These are phyloP conservation scores for Piezodorus guildinii DNA, from an alignment of 1,140 invertebrate species.

Conservation along the genomic window DNA sequence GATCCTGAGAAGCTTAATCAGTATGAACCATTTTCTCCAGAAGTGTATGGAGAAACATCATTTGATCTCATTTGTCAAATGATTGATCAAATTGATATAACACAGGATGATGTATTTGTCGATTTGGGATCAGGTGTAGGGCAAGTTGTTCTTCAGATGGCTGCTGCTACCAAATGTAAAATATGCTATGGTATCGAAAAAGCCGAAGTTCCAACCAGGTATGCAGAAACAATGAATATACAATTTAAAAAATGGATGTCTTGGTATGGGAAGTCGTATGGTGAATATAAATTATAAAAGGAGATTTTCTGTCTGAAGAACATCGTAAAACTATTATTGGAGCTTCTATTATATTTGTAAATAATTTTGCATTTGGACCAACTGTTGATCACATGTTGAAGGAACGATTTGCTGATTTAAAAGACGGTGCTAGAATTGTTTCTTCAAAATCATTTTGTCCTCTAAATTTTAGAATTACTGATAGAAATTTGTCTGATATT, in stretches of 20 bases:
- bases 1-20: constrained; percentile 95
- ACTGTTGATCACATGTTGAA: constrained; percentile 95
- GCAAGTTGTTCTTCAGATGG: constrained; percentile 95
- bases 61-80: constrained; percentile 94
- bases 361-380: constrained; percentile 97
- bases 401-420: constrained; percentile 87
- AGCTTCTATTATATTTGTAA: constrained; percentile 92
- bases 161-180: constrained; percentile 81
- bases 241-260: constrained; percentile 88
- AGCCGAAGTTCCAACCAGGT: constrained; percentile 87
- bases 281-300: constrained; percentile 85
- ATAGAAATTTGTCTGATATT: constrained; percentile 81
- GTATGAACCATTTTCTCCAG: constrained; percentile 95
- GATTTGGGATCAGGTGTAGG: constrained; percentile 96
- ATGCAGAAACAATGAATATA: constrained; percentile 84
- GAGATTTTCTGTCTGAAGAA: constrained; percentile 84
- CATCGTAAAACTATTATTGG: constrained; percentile 83
- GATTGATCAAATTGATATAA: constrained; percentile 88
- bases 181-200: constrained; percentile 91
- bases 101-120: constrained; percentile 86
- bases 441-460: constrained; percentile 99
- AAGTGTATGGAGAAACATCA: constrained; percentile 96
- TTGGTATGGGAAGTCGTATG: constrained; percentile 90
- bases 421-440: constrained; percentile 92
- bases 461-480: constrained; percentile 95